Conservation (phyloP, 2,113 vertebrate species). For the Datnioides undecimradiatus region DNA sequence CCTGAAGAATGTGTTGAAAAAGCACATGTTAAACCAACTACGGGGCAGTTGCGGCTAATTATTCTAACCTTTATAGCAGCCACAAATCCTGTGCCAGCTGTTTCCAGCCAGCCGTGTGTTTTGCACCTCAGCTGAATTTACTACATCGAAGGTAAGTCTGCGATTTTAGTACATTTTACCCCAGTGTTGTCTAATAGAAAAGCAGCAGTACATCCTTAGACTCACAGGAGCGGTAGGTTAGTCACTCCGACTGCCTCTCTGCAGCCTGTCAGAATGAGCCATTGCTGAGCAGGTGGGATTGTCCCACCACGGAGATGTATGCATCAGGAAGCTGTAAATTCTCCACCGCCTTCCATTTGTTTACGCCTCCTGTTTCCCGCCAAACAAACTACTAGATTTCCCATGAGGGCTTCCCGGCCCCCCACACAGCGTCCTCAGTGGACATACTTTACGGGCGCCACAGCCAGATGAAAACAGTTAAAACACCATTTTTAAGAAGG, state of each 20-base stretch:
- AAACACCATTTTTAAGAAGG: slow-evolving; percentile 69
- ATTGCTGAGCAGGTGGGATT: slow-evolving; percentile 71
- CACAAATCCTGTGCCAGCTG: slow-evolving; percentile 41
- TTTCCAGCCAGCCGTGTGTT: slow-evolving; percentile 32
- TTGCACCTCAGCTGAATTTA: slow-evolving; percentile 50
- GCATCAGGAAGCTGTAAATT: slow-evolving; percentile 78
- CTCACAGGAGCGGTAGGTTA: slow-evolving; percentile 52
- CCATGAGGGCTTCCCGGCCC: slow-evolving; percentile 67
- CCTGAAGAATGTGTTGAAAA: slow-evolving; percentile 2
- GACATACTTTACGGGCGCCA: slow-evolving; percentile 70
- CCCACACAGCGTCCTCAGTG: slow-evolving; percentile 51
- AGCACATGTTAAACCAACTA: slow-evolving; percentile 15
- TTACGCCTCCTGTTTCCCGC: slow-evolving; percentile 81
- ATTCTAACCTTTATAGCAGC: slow-evolving; percentile 46
- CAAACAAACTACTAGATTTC: slow-evolving; percentile 85
- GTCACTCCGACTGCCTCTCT: slow-evolving; percentile 56
- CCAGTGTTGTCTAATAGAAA: slow-evolving; percentile 47
- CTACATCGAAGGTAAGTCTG: slow-evolving; percentile 32
- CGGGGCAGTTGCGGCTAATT: slow-evolving; percentile 26
- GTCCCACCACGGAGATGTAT: slow-evolving; percentile 75
- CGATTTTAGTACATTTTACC: slow-evolving; percentile 60
- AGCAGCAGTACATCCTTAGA: slow-evolving; percentile 39
- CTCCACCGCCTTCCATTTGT: slow-evolving; percentile 72
- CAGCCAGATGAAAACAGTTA: slow-evolving; percentile 73
- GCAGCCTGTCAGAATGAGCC: slow-evolving; percentile 73